A percentile compares a stretch with the other conserved stretches of the same genome.
phyloP scores from a whole-genome alignment of 2,797 vertebrate species.

The Microctenopoma steveboyesi region DNA sequence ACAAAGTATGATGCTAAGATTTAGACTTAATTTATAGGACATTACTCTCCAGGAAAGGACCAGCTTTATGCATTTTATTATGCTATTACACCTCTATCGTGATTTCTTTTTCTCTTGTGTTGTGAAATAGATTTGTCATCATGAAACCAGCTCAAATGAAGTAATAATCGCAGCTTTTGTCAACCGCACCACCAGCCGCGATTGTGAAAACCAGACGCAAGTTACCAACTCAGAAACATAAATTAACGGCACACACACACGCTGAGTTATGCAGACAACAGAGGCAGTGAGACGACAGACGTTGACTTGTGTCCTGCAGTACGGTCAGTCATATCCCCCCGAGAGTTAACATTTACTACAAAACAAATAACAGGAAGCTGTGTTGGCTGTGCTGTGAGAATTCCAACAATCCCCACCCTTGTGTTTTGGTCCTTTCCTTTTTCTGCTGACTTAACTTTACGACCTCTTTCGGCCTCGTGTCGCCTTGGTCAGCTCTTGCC shows the following conservation, averaged over 20 bases:
- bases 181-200: not conserved
- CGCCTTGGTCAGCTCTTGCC: conserved; percentile 49
- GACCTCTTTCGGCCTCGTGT: conserved; percentile 55
- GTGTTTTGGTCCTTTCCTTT: conserved; percentile 58
- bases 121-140: too few species aligned
- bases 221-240: not conserved
- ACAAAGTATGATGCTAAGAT: too few species aligned
- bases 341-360: conserved; percentile 77
- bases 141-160: too few species aligned
- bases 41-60: too few species aligned
- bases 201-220: conserved; percentile 6
- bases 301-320: conserved; percentile 57
- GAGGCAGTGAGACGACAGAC: conserved; percentile 44
- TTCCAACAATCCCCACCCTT: conserved; percentile 74
- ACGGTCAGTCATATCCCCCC: conserved; percentile 52
- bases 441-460: conserved; percentile 71
- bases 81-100: too few species aligned
- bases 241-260: not conserved
- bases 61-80: too few species aligned
- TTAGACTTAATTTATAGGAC: too few species aligned
- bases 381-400: conserved; percentile 52
- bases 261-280: conserved; percentile 21
- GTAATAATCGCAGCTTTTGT: not conserved
- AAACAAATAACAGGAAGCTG: conserved; percentile 83
- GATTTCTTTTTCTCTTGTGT: too few species aligned